Base-by-base conservation (phyloP, 2,113 vertebrate species). In the Salvelinus fontinalis region DNA sequence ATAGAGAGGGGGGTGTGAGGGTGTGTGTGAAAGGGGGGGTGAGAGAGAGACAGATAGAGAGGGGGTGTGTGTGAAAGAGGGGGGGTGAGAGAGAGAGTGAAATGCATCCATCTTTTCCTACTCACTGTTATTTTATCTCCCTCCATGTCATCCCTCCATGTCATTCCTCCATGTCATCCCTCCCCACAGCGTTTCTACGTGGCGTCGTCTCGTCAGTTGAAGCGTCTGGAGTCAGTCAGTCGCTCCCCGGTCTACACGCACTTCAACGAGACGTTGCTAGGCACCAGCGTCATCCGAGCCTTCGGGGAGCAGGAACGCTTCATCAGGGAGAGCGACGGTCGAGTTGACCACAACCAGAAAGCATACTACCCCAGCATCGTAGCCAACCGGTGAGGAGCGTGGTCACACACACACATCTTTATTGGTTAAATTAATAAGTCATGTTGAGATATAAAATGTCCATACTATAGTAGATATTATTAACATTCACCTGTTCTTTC, bases 341-440 rank as follows among this genome's bases (percentile, higher is more conserved):
- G 95, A 18, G 96, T 99, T 82, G 98, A 99, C 74, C 93, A 96
- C 82, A 99, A 99, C 83, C 97, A 99, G 92, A 96, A 95, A 85
- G 97, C 97, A 20, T 99, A 99, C 77, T 99, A 94, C 75, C 95
- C 97, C 20, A 92, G 97, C 92, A 98, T 99, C 2, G 95, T 98
- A n/a, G 96, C 97, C 20, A 99, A 98, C 94, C 94, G 98, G 97
- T 99, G 0, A 71, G 71, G 34, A 59, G 27, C 20, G 13, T 59
- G 11, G 5, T 26, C 39, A 39, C 39, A 39, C 8, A 9, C 39
- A 9, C 39, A 44, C 39, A 39, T 7, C 34, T 39, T 44, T 11
- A 9, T 44, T 44, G 39, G 39, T 11, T 44, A 9, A 9, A 44
- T 44, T 8, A 44, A 44, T 44, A 44, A 44, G 39, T 44, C 7